Base-by-base conservation (phyloP, 2,797 vertebrate genomes). In the Liasis olivaceus region DNA sequence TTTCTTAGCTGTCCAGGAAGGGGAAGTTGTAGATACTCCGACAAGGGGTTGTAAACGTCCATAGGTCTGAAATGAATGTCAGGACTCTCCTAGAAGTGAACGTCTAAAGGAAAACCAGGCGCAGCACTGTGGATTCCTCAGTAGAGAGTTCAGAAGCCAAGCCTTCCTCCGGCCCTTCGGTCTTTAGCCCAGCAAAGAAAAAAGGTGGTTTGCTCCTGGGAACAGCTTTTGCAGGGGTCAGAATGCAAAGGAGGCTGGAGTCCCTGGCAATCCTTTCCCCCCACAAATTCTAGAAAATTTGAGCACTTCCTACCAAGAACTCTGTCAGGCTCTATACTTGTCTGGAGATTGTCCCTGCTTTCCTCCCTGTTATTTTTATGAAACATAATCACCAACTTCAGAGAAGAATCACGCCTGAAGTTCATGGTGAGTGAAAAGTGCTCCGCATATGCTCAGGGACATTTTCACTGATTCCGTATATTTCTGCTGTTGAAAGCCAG, bases 171-270 rank as follows among this genome's bases (percentile, higher is more conserved):
- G 1, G 64, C 12, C 60, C n/a, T 42, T 17, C 22, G 4, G 42
- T 42, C 11, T 42, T 77, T 42, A 42, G 36, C 72, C 31, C 3
- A 6, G 31, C 42, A 42, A 42, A 77, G 72, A 9, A 11, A 22
- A 77, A 77, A 9, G 36, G 42, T 42, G 7, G 17, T 42, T 77
- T 77, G 17, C 4, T 42, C 7, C 7, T 69, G 66, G 66, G 14
- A 69, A 69, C n/a, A 69, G 2, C 51, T 51, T 77, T 36, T 42
- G 72, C 36, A 42, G 36, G 20, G 3, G 72, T 42, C 72, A 36
- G 0, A 4, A 42, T 11, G 17, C 0, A 36, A 42, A 77, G 36
- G 72, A 42, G 42, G 17, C 13, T 15, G 0, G 2, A 17, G 14
- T 20, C 69, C 15, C 36, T 72, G 14, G 69, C 72, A 22, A 77